Evolutionary conservation across 2,888 invertebrate genomes (phyloP), one percentile per base, ranked within the genome.

Genomic region (Agrotis clavis): DNA sequence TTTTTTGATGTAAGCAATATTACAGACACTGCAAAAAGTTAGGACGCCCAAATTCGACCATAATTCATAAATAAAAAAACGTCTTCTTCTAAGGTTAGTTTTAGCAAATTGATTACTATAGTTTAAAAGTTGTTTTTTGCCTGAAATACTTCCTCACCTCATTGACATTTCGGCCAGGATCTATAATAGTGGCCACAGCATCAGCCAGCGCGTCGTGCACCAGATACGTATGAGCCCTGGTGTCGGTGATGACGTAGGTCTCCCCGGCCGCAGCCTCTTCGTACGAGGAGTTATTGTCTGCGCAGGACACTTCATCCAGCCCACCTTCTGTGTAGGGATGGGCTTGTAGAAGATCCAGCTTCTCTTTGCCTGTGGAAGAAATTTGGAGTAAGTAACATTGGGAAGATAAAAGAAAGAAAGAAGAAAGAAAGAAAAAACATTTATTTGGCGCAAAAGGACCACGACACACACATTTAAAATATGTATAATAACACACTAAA

Each of bases 241-340:
- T 79, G 87, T 92, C 93, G 60, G 95, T 95, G 82, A 96, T 91
- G 74, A 96, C 95, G 92, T 94, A 96, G 54, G 96, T 96, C 83
- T 95, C 94, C 18, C 84, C 81, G 9, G 76, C 86, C 65, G 87
- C 83, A 35, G 84, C 83, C 79, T 86, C 87, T 45, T 63, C 63
- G 77, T 82, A 86, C 60, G 86, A 83, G 18, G 86, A 82, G 80
- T 85, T 89, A 76, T 89, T 87, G 77, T 88, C 90, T 5, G 79
- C 86, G 73, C 83, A 83, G 47, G 89, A 88, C 21, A 89, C 88
- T 74, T 90, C 92, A 86, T 93, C 93, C 67, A 90, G 85, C 54
- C 90, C 80, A 71, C 88, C 75, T 86, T 87, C 91, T 83, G 82
- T 85, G 54, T 74, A 86, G 81, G 81, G 77, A 70, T 90, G 88